A percentile compares a stretch with the other conserved stretches of the same genome.
phyloP scores from a whole-genome alignment of 2,113 vertebrate species.

The Cheirogaleus medius region DNA sequence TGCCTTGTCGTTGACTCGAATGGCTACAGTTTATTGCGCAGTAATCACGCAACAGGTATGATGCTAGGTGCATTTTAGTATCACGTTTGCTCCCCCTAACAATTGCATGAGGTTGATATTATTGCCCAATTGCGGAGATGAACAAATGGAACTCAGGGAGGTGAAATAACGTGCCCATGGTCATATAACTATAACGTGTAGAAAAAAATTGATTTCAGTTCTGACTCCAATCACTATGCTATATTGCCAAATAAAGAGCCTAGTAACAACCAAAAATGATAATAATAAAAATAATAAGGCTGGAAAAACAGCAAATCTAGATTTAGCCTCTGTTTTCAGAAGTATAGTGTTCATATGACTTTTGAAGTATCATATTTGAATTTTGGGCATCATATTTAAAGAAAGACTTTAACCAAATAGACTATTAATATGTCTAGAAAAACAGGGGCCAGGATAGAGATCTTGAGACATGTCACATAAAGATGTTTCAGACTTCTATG shows the following conservation, averaged over 20 bases:
- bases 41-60: neutral
- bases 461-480: neutral
- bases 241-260: neutral
- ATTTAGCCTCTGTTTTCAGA: neutral
- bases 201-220: neutral
- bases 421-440: neutral
- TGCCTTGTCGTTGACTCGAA: neutral
- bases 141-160: neutral
- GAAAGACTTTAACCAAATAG: neutral
- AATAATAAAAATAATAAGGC: neutral
- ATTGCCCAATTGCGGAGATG: neutral
- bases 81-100: neutral
- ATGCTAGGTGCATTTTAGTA: neutral
- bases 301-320: neutral
- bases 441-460: neutral
- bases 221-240: neutral
- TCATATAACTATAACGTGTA: neutral
- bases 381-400: neutral
- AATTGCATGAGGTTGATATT: neutral
- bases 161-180: neutral
- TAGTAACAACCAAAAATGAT: neutral
- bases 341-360: neutral
- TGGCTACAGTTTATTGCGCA: neutral
- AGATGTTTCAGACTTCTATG: neutral
- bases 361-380: neutral